A percentile compares a stretch with the other conserved stretches of the same genome.
Evolutionary conservation across 1,140 invertebrate species (phyloP).

Genomic region (Bombus superbus): DNA sequence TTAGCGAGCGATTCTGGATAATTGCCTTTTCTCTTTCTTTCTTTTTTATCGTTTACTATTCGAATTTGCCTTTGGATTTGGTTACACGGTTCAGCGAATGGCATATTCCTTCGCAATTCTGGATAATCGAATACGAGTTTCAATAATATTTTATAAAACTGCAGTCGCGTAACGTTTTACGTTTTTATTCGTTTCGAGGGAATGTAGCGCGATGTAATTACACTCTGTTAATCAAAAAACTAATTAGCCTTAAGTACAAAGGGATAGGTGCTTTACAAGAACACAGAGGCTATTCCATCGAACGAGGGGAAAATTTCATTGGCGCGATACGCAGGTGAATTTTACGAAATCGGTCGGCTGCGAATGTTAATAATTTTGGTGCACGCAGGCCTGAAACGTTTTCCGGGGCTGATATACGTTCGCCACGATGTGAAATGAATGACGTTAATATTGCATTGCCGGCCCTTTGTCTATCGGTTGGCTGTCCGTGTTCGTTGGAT

Average conservation of each 20-base stretch:
- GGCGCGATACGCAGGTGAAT: slow-evolving; percentile 26
- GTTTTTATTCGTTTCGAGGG: background rate
- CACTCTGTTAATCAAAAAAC: background rate
- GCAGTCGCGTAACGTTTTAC: background rate
- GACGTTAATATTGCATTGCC: slow-evolving; percentile 47
- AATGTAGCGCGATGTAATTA: background rate
- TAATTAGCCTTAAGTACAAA: background rate
- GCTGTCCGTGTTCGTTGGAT: slow-evolving; percentile 30
- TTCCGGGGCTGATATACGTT: slow-evolving; percentile 10
- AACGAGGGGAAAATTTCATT: background rate
- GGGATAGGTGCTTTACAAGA: background rate
- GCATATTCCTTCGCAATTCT: no score
- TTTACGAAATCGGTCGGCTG: slow-evolving; percentile 51
- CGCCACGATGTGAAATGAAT: slow-evolving; percentile 43
- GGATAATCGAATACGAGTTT: background rate
- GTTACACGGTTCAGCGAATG: no score
- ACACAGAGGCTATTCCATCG: background rate
- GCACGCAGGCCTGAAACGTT: background rate
- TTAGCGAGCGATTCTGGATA: no score
- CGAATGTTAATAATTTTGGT: slow-evolving; percentile 59
- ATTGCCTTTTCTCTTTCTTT: no score
- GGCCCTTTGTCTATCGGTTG: slow-evolving; percentile 16
- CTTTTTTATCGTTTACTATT: no score
- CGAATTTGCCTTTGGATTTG: no score
- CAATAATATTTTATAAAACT: background rate